These are phyloP conservation scores for Umimayanthus kanabou DNA, from an alignment of 92 coral and sea anemone genomes.

Conservation along the genomic window DNA sequence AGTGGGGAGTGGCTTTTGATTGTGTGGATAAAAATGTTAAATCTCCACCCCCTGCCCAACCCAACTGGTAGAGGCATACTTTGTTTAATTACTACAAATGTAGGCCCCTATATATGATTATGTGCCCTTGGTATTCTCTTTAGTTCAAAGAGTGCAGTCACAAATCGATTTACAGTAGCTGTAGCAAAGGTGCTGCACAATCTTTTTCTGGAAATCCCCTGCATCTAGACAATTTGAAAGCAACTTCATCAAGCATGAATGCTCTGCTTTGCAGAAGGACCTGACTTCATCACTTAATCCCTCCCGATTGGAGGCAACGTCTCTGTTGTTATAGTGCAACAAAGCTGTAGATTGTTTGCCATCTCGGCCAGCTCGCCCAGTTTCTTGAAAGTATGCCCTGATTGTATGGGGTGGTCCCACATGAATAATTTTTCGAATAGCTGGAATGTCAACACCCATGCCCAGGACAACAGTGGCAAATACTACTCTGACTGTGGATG, in stretches of 20 bases:
- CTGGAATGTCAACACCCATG: slow-evolving; percentile 70
- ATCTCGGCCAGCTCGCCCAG: slow-evolving; percentile 51
- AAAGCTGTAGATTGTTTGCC: slow-evolving; percentile 26
- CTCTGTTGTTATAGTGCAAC: slow-evolving; percentile 20
- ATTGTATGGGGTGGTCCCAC: slow-evolving; percentile 46
- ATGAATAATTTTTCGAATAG: slow-evolving; percentile 45
- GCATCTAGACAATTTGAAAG: slow-evolving; percentile 31
- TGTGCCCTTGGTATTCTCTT: slow-evolving; percentile 7
- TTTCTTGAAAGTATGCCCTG: slow-evolving; percentile 36
- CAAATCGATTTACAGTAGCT: slow-evolving; percentile 37
- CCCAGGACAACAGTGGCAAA: slow-evolving; percentile 78
- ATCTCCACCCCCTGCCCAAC: slow-evolving; percentile 29
- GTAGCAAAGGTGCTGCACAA: slow-evolving; percentile 30
- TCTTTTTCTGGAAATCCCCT: slow-evolving; percentile 37
- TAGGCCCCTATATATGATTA: slow-evolving; percentile 18
- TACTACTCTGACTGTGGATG: slow-evolving; percentile 46
- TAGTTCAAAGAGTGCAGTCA: slow-evolving; percentile 38
- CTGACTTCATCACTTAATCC: slow-evolving; percentile 31
- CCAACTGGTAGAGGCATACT: slow-evolving; percentile 16
- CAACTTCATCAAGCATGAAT: slow-evolving; percentile 31
- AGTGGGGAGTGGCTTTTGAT: slow-evolving; percentile 29
- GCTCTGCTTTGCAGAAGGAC: slow-evolving; percentile 40
- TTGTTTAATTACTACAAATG: neutral
- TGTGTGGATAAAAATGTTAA: slow-evolving; percentile 22
- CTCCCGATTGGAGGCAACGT: slow-evolving; percentile 29